A percentile compares a stretch with the other conserved stretches of the same genome.
These are phyloP conservation scores for Tetropium fuscum DNA, from an alignment of 2,888 invertebrate genomes.

Conservation along the genomic window DNA sequence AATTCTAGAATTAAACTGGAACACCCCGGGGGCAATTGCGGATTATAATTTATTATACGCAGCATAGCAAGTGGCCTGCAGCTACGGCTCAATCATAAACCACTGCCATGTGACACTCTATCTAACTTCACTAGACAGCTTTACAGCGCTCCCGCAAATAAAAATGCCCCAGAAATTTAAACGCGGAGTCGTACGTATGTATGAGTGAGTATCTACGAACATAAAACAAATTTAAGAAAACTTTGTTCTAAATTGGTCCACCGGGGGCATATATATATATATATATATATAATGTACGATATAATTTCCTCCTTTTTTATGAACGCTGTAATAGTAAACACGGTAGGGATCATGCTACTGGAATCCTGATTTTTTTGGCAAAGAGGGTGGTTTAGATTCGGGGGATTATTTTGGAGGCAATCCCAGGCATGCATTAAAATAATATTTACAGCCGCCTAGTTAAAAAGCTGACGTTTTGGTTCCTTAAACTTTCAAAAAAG, in stretches of 20 bases:
- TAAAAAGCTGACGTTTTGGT: too few relatives aligned
- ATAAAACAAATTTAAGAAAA: constrained; percentile 49
- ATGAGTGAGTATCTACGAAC: constrained; percentile 39
- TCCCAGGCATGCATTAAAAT: too few relatives aligned
- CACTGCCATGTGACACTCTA: constrained; percentile 44
- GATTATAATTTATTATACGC: constrained; percentile 14
- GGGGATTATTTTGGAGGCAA: too few relatives aligned
- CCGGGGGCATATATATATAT: constrained; percentile 36
- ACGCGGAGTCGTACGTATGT: constrained; percentile 38
- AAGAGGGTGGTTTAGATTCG: neutral
- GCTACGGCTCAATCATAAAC: constrained; percentile 40
- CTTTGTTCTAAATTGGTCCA: constrained; percentile 42
- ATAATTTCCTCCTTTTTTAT: constrained; percentile 42
- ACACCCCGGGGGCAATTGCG: neutral
- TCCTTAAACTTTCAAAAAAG: too few relatives aligned
- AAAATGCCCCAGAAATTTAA: constrained; percentile 25
- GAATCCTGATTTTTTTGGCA: constrained; percentile 4
- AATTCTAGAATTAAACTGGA: constrained; percentile 13
- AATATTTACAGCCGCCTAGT: too few relatives aligned
- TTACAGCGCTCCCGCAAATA: constrained; percentile 45
- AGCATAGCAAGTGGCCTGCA: constrained; percentile 13
- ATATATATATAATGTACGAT: constrained; percentile 46
- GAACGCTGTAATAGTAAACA: constrained; percentile 40
- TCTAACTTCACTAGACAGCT: constrained; percentile 47
- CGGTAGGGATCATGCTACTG: constrained; percentile 4